Percentiles rank a stretch among this genome's conserved stretches.
These are phyloP conservation scores for Mus spicilegus DNA, from an alignment of 2,113 vertebrate species.

Conservation along the genomic window DNA sequence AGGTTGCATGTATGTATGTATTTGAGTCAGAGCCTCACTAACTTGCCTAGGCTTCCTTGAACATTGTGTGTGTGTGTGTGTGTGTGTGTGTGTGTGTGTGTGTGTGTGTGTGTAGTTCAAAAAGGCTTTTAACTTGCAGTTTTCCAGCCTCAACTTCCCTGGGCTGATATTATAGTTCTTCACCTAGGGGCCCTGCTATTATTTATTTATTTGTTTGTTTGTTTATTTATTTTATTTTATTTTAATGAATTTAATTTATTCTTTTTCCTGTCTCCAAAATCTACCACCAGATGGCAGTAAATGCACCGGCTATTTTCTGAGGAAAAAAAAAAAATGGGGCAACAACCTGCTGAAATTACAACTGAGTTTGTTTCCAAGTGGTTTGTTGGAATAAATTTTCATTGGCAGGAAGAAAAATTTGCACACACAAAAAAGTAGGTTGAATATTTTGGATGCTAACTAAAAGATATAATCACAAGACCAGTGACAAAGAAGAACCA, in stretches of 20 bases:
- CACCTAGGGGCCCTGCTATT: not conserved
- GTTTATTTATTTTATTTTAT: not conserved
- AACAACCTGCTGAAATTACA: constrained; percentile 44
- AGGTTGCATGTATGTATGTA: not conserved
- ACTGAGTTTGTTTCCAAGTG: constrained; percentile 36
- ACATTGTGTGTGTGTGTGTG: not conserved
- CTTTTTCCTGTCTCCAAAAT: constrained; percentile 10
- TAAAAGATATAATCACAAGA: constrained; percentile 29
- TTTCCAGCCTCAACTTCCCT: not conserved
- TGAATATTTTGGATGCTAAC: constrained; percentile 30
- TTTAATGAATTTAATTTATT: not conserved
- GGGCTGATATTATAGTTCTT: not conserved
- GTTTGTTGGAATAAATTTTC: constrained; percentile 49
- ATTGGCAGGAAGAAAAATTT: not conserved
- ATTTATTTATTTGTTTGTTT: not conserved
- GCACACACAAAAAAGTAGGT: not conserved
- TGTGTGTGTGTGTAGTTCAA: not conserved
- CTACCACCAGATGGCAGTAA: constrained; percentile 81
- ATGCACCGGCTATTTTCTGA: constrained; percentile 50
- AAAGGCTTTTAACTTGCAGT: not conserved
- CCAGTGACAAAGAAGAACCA: constrained; percentile 28
- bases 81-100: too few species aligned
- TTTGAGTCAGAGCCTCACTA: not conserved
- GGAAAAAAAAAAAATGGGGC: constrained; percentile 2
- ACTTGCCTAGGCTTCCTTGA: not conserved